Percentiles rank a stretch among this genome's conserved stretches.
Evolutionary conservation across 1,140 invertebrate genomes (phyloP).

Genomic region (Macrostomum lignano): DNA sequence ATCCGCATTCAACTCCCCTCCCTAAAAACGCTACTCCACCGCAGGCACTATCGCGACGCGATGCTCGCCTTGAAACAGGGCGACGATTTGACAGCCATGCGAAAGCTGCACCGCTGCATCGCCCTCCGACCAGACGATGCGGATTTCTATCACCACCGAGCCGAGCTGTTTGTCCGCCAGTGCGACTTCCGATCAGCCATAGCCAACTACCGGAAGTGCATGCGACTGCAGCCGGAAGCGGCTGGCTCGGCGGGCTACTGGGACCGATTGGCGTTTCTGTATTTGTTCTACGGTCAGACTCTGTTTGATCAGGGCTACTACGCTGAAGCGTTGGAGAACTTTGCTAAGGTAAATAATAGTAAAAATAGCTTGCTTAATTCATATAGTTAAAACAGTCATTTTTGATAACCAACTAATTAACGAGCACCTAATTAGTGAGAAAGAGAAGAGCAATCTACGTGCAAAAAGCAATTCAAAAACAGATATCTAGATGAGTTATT

Average conservation of each 20-base stretch:
- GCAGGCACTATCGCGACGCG: background rate
- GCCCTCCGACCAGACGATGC: constrained; percentile 12
- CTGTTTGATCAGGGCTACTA: constrained; percentile 21
- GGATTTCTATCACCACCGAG: constrained; percentile 13
- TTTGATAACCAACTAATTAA: no score
- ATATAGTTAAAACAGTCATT: no score
- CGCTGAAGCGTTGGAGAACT: constrained; percentile 20
- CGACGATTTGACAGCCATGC: constrained; percentile 11
- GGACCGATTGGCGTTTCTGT: constrained; percentile 17
- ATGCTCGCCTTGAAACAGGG: constrained; percentile 8
- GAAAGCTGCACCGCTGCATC: constrained; percentile 14
- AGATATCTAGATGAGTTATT: no score
- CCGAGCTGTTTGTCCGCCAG: constrained; percentile 16
- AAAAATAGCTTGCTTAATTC: no score
- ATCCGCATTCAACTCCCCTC: no score
- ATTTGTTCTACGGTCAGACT: constrained; percentile 23
- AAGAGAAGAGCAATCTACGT: no score
- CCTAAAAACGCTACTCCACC: no score
- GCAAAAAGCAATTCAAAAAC: no score
- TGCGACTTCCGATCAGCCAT: constrained; percentile 25
- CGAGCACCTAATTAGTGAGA: no score
- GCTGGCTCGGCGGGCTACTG: constrained; percentile 11
- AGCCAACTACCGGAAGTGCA: constrained; percentile 22
- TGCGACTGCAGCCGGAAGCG: constrained; percentile 14
- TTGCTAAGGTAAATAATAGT: no score